A percentile compares a stretch with the other conserved stretches of the same genome.
Evolutionary conservation across 2,113 vertebrate species (phyloP).

Genomic region (Ceyx margarethae): DNA sequence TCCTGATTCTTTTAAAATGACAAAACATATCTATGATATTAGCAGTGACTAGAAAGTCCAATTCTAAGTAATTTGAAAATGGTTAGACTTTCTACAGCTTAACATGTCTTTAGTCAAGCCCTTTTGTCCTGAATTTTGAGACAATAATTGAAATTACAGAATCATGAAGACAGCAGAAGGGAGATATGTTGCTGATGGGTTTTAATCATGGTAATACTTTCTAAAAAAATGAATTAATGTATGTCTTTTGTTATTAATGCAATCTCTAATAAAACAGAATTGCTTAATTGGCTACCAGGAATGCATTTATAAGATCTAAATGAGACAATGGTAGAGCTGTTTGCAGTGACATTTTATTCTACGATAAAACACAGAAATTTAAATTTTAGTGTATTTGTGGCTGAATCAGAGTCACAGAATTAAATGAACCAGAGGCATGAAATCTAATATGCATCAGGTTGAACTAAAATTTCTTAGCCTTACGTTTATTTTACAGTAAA

Average conservation of each 20-base stretch:
- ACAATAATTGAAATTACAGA: not conserved
- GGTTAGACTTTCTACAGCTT: not conserved
- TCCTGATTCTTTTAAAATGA: not conserved
- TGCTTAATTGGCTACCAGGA: not conserved
- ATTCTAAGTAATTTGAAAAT: not conserved
- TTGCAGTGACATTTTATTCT: constrained; percentile 11
- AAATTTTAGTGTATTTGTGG: not conserved
- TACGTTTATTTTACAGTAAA: not conserved
- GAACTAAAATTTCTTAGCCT: not conserved
- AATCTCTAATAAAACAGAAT: not conserved
- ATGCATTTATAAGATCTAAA: not conserved
- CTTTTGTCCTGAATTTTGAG: not conserved
- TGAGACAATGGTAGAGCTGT: not conserved
- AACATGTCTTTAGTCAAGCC: not conserved
- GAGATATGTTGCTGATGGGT: not conserved
- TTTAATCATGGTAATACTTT: not conserved
- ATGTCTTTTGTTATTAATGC: not conserved
- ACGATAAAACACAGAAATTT: not conserved
- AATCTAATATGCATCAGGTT: not conserved
- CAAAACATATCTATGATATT: not conserved
- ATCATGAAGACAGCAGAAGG: not conserved
- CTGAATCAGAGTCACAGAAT: not conserved
- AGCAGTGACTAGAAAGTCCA: not conserved
- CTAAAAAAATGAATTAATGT: not conserved
- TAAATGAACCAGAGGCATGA: not conserved